These are phyloP conservation scores for Ciconia nigra DNA, from an alignment of 2,797 vertebrate species.

Conservation along the genomic window DNA sequence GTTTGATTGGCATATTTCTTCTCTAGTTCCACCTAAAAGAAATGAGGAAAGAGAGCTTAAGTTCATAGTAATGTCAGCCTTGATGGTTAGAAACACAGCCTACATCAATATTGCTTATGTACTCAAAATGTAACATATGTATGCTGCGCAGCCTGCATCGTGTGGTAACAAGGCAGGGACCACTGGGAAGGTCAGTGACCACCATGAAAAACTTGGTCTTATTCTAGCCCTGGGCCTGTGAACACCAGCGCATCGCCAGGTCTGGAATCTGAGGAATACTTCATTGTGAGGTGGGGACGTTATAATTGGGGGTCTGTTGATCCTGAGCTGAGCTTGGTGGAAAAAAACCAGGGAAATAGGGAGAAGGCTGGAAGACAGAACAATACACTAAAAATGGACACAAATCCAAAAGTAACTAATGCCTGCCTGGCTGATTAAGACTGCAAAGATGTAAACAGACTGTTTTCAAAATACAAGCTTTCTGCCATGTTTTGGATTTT, in stretches of 20 bases:
- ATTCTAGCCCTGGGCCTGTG: background rate
- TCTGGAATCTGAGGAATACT: background rate
- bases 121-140: background rate
- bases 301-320: background rate
- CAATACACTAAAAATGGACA: background rate
- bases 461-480: background rate
- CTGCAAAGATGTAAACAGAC: background rate
- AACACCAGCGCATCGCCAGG: background rate
- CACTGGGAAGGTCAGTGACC: background rate
- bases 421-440: background rate
- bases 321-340: background rate
- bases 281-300: background rate
- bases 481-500: background rate
- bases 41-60: background rate
- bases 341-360: background rate
- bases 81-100: background rate
- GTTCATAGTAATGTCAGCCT: background rate
- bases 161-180: background rate
- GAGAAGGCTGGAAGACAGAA: background rate
- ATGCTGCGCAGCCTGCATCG: background rate
- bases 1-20: slow-evolving; percentile 77
- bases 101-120: background rate
- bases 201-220: background rate
- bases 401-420: background rate
- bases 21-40: slow-evolving; percentile 83